A percentile compares a stretch with the other conserved stretches of the same genome.
Conservation (phyloP, 2,888 invertebrate genomes). For the Athalia rosae region DNA sequence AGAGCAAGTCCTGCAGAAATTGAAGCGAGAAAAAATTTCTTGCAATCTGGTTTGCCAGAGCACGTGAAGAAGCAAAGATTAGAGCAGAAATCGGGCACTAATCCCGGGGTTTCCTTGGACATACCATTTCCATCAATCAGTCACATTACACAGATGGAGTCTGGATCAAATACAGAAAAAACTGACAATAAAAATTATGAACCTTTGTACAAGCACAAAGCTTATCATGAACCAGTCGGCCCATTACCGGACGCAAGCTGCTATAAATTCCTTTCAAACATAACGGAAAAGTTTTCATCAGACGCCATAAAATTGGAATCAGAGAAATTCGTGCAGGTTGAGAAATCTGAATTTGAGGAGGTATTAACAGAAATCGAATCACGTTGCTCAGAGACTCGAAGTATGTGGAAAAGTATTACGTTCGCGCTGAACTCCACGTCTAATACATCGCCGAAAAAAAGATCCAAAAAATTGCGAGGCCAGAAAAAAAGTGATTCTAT, state of each 20-base stretch:
- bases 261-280: background rate
- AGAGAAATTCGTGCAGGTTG: background rate
- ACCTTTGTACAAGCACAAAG: background rate
- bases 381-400: slow-evolving; percentile 57
- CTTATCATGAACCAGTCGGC: background rate
- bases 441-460: slow-evolving; percentile 53
- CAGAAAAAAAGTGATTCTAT: slow-evolving; percentile 51
- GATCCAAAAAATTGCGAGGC: slow-evolving; percentile 50
- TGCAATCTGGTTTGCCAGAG: slow-evolving; percentile 84
- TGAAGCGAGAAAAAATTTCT: slow-evolving; percentile 82
- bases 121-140: slow-evolving; percentile 78
- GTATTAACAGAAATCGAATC: slow-evolving; percentile 63
- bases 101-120: slow-evolving; percentile 20
- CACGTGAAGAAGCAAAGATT: slow-evolving; percentile 77
- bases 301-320: background rate
- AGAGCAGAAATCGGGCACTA: slow-evolving; percentile 72
- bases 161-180: slow-evolving; percentile 12
- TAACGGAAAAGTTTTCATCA: background rate
- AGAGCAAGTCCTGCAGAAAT: slow-evolving; percentile 77
- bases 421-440: slow-evolving; percentile 48
- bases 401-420: slow-evolving; percentile 63
- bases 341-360: slow-evolving; percentile 51
- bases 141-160: slow-evolving; percentile 78
- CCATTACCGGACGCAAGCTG: background rate
- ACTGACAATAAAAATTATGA: background rate